Conservation (phyloP, 2,113 vertebrate species). For the Cinclus mexicanus region DNA sequence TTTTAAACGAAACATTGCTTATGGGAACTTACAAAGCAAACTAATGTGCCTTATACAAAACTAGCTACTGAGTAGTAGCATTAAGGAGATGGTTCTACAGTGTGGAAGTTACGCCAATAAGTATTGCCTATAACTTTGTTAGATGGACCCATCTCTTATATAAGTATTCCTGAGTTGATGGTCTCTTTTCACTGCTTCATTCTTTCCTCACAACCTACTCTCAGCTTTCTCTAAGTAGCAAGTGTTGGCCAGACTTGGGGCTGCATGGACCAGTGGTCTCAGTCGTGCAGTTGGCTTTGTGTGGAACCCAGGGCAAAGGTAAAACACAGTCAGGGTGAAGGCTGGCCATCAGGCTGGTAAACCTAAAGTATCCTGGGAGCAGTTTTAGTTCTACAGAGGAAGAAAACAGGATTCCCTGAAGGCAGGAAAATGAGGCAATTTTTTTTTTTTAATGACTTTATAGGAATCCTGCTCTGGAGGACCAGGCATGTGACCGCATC, state of each 20-base stretch:
- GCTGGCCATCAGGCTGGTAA: not conserved
- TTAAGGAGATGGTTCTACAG: not conserved
- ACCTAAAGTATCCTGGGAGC: not conserved
- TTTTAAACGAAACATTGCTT: not conserved
- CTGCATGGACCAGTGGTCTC: not conserved
- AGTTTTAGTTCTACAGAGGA: not conserved
- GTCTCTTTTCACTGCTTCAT: not conserved
- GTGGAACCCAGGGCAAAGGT: not conserved
- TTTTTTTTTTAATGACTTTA: not conserved
- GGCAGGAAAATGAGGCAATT: not conserved
- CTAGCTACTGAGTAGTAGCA: not conserved
- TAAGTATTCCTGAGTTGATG: not conserved
- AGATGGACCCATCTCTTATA: not conserved
- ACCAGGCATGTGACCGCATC: conserved; percentile 95
- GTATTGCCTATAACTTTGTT: not conserved
- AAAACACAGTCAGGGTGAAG: not conserved
- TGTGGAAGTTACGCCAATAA: not conserved
- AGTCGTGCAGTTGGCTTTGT: not conserved
- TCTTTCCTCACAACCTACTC: not conserved
- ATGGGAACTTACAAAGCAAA: not conserved
- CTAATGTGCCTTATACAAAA: not conserved
- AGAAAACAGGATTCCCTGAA: not conserved
- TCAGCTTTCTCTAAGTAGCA: not conserved
- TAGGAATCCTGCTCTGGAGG: conserved; percentile 96
- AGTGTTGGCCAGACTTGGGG: not conserved